A percentile compares a stretch with the other conserved stretches of the same genome.
Evolutionary conservation across 2,888 invertebrate species (phyloP).

Genomic region (Nasonia oneida): DNA sequence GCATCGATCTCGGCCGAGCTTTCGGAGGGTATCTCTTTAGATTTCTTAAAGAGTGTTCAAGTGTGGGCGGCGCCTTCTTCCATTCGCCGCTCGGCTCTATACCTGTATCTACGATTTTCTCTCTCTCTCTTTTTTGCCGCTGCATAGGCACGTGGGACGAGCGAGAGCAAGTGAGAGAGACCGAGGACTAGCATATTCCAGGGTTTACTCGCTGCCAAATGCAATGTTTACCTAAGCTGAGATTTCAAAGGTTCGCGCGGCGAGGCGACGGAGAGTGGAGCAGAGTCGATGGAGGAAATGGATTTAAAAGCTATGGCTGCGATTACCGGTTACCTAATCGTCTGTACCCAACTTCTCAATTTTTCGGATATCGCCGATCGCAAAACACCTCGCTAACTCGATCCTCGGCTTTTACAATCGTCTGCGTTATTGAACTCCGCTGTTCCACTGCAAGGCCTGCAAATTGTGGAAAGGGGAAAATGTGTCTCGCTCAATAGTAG

Average conservation of each 20-base stretch:
- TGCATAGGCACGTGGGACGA: neutral
- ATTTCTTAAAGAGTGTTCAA: constrained; percentile 51
- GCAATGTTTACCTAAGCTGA: constrained; percentile 44
- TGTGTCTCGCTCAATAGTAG: constrained; percentile 51
- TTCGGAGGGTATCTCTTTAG: constrained; percentile 48
- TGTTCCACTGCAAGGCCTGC: neutral
- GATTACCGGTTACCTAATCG: constrained; percentile 22
- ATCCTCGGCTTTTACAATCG: neutral
- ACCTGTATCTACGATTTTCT: neutral
- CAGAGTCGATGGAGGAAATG: neutral
- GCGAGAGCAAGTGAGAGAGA: neutral
- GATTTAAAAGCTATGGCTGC: constrained; percentile 16
- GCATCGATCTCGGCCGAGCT: constrained; percentile 43
- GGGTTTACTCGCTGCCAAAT: constrained; percentile 23
- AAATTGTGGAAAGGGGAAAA: constrained; percentile 38
- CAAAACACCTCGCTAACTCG: too few species aligned
- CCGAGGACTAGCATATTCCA: neutral
- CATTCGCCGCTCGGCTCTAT: neutral
- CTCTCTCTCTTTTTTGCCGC: neutral
- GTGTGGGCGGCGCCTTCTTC: constrained; percentile 30
- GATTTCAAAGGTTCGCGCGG: constrained; percentile 34
- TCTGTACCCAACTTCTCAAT: neutral
- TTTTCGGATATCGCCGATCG: too few species aligned
- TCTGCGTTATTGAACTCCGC: neutral
- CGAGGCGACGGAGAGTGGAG: neutral